phyloP scores from a whole-genome alignment of 1,140 invertebrate species.

The Frieseomelitta varia region DNA sequence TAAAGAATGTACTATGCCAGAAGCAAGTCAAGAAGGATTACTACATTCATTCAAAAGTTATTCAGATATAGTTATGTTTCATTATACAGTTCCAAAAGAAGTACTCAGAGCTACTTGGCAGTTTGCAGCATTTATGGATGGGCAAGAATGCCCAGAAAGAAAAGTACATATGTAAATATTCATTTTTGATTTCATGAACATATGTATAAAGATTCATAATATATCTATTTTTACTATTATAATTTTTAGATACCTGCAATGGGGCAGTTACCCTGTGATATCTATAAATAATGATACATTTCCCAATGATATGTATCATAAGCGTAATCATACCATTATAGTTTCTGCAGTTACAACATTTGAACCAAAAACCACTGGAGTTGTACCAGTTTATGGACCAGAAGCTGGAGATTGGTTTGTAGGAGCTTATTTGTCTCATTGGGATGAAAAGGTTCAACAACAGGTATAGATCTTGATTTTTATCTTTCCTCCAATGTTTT shows the following conservation, averaged over 20 bases:
- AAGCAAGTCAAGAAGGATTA: slow-evolving; percentile 82
- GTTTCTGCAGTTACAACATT: slow-evolving; percentile 79
- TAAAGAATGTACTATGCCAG: slow-evolving; percentile 69
- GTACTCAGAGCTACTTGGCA: slow-evolving; percentile 83
- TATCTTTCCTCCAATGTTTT: background rate
- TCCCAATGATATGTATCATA: slow-evolving; percentile 76
- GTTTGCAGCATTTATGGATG: slow-evolving; percentile 83
- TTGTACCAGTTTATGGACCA: slow-evolving; percentile 82
- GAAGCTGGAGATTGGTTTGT: slow-evolving; percentile 85
- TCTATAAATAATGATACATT: slow-evolving; percentile 81
- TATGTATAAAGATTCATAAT: background rate
- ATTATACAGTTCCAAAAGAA: slow-evolving; percentile 82
- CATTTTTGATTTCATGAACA: background rate
- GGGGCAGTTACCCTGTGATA: slow-evolving; percentile 85
- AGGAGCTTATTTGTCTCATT: slow-evolving; percentile 82
- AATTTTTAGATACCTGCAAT: slow-evolving; percentile 82
- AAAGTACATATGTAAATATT: slow-evolving; percentile 81
- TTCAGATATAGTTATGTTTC: slow-evolving; percentile 82
- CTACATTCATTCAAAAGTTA: slow-evolving; percentile 82
- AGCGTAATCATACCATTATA: slow-evolving; percentile 72
- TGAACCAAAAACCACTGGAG: slow-evolving; percentile 77
- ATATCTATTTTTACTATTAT: slow-evolving; percentile 18
- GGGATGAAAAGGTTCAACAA: slow-evolving; percentile 83
- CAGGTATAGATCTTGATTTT: slow-evolving; percentile 76
- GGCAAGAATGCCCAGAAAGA: slow-evolving; percentile 76